Percentiles rank a stretch among this genome's conserved stretches.
Conservation (phyloP, 2,113 vertebrate species). For the Geococcyx californianus region DNA sequence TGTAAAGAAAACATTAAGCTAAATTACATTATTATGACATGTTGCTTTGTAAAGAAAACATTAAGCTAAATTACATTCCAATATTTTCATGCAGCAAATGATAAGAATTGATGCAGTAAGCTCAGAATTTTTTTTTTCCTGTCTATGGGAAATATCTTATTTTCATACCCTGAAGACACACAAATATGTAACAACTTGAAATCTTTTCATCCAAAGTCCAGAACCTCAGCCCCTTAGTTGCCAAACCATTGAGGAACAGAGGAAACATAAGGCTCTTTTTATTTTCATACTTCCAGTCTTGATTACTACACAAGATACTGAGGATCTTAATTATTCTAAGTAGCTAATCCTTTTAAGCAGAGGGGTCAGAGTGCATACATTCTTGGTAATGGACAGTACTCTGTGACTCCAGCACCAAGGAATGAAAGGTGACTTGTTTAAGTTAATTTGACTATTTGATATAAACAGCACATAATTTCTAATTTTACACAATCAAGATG, state of each 20-base stretch:
- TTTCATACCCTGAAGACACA: neutral
- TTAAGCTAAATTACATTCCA: neutral
- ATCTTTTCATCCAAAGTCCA: neutral
- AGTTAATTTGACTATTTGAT: neutral
- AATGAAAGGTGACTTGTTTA: slow-evolving; percentile 8
- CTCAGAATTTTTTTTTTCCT: neutral
- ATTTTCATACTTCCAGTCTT: neutral
- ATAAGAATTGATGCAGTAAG: neutral
- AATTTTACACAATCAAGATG: neutral
- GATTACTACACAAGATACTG: neutral
- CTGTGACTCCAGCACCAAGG: neutral
- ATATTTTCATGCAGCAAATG: neutral
- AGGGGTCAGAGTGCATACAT: neutral
- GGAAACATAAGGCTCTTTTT: neutral
- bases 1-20: neutral
- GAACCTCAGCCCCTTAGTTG: neutral
- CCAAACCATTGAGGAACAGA: neutral
- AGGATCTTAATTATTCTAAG: neutral
- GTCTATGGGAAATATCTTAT: neutral
- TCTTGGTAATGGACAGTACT: neutral
- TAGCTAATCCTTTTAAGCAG: neutral
- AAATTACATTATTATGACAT: neutral
- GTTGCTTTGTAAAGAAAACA: neutral
- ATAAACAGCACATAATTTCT: neutral
- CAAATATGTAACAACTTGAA: neutral